Conservation (phyloP, 2,888 invertebrate genomes). For the Drosophila tripunctata region DNA sequence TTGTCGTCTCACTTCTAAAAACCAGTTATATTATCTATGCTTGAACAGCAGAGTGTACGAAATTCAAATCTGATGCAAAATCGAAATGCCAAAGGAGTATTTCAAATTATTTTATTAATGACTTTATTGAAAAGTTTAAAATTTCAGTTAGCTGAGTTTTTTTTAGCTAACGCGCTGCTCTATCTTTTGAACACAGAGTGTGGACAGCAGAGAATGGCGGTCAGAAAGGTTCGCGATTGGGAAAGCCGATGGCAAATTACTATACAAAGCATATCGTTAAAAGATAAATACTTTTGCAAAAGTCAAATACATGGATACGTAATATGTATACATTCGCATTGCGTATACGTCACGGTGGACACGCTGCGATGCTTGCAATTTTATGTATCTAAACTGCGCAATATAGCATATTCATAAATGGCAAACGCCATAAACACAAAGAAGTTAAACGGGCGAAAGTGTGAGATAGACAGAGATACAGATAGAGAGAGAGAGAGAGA, state of each 20-base stretch:
- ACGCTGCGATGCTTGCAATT: constrained; percentile 6
- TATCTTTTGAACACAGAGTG: too few species aligned
- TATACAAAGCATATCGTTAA: constrained; percentile 60
- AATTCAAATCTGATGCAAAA: too few species aligned
- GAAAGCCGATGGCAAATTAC: constrained; percentile 43
- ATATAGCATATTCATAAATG: constrained; percentile 44
- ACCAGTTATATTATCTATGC: too few species aligned
- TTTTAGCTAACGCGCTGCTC: too few species aligned
- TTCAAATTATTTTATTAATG: too few species aligned
- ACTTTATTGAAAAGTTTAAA: too few species aligned
- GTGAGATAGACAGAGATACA: constrained; percentile 1
- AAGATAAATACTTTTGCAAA: constrained; percentile 64
- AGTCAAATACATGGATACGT: constrained; percentile 17
- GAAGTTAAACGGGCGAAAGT: constrained; percentile 14
- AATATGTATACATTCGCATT: constrained; percentile 8
- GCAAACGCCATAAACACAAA: constrained; percentile 26
- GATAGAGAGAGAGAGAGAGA: background rate
- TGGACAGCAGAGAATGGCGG: background rate
- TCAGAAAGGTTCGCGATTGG: background rate
- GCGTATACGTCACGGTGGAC: constrained; percentile 52
- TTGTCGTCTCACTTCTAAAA: too few species aligned
- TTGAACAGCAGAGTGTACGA: too few species aligned
- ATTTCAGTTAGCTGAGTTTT: too few species aligned
- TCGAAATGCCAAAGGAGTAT: too few species aligned
- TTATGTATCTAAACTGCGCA: constrained; percentile 42